Conservation (phyloP, 2,888 invertebrate species). For the Zeuzera pyrina region DNA sequence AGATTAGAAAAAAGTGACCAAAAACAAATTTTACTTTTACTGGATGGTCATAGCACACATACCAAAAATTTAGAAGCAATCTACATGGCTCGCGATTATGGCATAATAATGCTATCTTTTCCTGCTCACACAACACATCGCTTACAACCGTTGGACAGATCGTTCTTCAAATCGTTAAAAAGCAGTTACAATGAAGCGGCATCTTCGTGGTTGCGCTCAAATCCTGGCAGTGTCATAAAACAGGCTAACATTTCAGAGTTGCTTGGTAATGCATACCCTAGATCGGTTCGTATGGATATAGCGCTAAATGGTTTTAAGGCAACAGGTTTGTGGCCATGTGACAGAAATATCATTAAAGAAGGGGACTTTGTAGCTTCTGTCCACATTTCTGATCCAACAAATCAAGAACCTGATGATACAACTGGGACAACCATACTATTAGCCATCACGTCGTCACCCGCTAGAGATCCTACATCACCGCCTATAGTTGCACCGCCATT, state of each 20-base stretch:
- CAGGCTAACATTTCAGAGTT: slow-evolving; percentile 9
- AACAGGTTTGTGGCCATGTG: slow-evolving; percentile 7
- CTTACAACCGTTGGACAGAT: slow-evolving; percentile 14
- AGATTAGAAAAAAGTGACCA: slow-evolving; percentile 8
- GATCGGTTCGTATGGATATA: slow-evolving; percentile 9
- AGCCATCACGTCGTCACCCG: slow-evolving; percentile 3
- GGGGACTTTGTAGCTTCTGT: slow-evolving; percentile 6
- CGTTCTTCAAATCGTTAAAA: slow-evolving; percentile 10
- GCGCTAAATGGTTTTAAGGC: slow-evolving; percentile 3
- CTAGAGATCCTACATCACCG: slow-evolving; percentile 1
- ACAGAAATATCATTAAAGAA: slow-evolving; percentile 8
- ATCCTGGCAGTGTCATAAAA: slow-evolving; percentile 11
- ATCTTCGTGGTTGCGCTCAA: slow-evolving; percentile 8
- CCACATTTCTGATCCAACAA: slow-evolving; percentile 3
- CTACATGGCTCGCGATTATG: slow-evolving; percentile 11
- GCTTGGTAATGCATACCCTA: slow-evolving; percentile 8
- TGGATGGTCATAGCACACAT: slow-evolving; percentile 16
- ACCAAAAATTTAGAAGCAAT: slow-evolving; percentile 15
- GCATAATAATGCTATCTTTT: slow-evolving; percentile 12
- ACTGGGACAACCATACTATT: slow-evolving; percentile 3
- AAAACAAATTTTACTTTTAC: slow-evolving; percentile 11
- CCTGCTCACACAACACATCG: slow-evolving; percentile 16
- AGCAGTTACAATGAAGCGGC: slow-evolving; percentile 7
- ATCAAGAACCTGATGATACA: slow-evolving; percentile 2
- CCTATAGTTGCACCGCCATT: background rate